phyloP scores from a whole-genome alignment of 2,797 vertebrate genomes.

The Dipus sagitta region DNA sequence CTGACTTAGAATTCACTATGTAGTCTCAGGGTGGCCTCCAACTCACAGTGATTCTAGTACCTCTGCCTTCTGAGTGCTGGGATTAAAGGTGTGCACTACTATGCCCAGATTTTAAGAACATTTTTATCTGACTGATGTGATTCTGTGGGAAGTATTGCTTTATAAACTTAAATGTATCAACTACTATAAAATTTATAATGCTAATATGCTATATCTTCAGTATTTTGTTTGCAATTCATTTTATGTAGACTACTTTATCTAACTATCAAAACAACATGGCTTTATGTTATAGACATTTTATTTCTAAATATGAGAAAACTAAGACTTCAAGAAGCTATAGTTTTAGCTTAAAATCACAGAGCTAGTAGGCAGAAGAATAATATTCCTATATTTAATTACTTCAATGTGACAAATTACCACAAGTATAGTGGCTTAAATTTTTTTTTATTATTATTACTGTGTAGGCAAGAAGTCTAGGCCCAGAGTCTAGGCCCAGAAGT shows the following conservation, averaged over 20 bases:
- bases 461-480: neutral
- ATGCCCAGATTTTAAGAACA: no score
- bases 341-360: neutral
- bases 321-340: neutral
- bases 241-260: neutral
- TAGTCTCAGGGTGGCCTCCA: no score
- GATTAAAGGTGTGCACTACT: no score
- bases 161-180: neutral
- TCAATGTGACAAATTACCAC: neutral
- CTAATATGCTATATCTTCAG: neutral
- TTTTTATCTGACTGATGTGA: neutral
- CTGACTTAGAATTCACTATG: no score
- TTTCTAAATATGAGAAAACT: conserved; percentile 29
- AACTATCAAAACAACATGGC: neutral
- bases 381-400: neutral
- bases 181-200: neutral
- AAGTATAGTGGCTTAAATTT: neutral
- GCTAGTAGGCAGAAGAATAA: neutral
- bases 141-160: neutral
- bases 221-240: neutral
- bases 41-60: no score
- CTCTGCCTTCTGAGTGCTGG: no score
- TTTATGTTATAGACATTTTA: neutral
- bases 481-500: neutral
- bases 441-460: neutral